These are phyloP conservation scores for Trachemys scripta DNA, from an alignment of 2,113 vertebrate genomes.

Conservation along the genomic window DNA sequence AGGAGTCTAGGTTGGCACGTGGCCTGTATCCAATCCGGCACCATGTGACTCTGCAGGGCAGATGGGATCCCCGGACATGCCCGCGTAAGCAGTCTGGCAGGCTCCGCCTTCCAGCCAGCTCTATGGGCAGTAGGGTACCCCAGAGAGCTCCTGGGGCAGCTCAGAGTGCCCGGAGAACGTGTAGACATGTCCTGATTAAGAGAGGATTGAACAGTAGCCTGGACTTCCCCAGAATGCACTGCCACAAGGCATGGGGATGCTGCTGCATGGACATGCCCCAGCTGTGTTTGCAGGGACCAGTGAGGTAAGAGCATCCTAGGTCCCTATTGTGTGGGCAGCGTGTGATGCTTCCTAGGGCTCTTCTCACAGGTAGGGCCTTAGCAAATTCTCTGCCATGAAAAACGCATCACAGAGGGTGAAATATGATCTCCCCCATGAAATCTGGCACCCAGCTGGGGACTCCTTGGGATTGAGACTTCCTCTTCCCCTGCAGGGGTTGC, in stretches of 20 bases:
- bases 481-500: too few relatives aligned
- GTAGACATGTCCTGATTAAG: background rate
- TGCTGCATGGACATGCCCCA: fast-evolving
- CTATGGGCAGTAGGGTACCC: background rate
- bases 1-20: background rate
- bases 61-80: background rate
- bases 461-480: too few relatives aligned
- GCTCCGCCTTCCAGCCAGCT: background rate
- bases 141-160: background rate
- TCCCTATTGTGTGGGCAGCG: fast-evolving
- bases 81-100: background rate
- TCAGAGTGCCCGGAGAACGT: background rate
- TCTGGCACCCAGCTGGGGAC: too few relatives aligned
- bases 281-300: fast-evolving
- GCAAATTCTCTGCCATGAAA: too few relatives aligned
- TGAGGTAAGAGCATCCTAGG: fast-evolving
- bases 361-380: background rate
- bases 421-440: too few relatives aligned
- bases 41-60: background rate
- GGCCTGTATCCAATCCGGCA: background rate
- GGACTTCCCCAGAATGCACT: background rate
- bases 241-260: background rate
- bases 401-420: too few relatives aligned
- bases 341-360: fast-evolving
- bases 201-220: background rate